phyloP scores from a whole-genome alignment of 2,888 invertebrate genomes.

The Melanchra persicariae region DNA sequence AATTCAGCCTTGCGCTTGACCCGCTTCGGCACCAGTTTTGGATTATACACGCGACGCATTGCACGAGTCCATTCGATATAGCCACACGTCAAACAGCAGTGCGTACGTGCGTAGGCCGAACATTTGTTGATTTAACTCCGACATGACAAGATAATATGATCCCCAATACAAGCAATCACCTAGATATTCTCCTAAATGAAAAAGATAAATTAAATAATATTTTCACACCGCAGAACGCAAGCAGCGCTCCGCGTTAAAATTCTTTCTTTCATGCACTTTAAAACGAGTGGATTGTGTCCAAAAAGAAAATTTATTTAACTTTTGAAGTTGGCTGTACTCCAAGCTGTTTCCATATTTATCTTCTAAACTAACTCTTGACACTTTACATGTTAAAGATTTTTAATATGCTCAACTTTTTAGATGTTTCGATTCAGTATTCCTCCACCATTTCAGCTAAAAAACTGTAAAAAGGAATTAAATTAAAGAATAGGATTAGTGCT shows the following conservation, averaged over 20 bases:
- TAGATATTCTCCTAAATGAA: slow-evolving; percentile 7
- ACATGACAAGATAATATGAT: slow-evolving; percentile 29
- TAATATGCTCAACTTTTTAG: slow-evolving; percentile 38
- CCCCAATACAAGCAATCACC: slow-evolving; percentile 8
- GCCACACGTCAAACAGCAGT: slow-evolving; percentile 38
- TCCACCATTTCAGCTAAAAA: not conserved
- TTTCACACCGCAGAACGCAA: not conserved
- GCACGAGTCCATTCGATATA: slow-evolving; percentile 28
- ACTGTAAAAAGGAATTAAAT: slow-evolving; percentile 15
- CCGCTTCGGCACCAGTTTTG: slow-evolving; percentile 62
- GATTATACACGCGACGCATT: slow-evolving; percentile 40
- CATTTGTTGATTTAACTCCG: slow-evolving; percentile 29
- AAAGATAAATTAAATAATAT: slow-evolving; percentile 13
- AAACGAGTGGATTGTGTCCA: slow-evolving; percentile 67
- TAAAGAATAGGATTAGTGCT: not conserved
- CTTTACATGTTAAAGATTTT: slow-evolving; percentile 47
- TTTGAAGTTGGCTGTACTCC: slow-evolving; percentile 80
- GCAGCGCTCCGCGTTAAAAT: slow-evolving; percentile 34
- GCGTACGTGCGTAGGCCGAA: slow-evolving; percentile 13
- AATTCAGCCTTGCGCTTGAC: slow-evolving; percentile 79
- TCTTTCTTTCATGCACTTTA: slow-evolving; percentile 41
- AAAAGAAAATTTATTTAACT: slow-evolving; percentile 74
- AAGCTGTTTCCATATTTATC: slow-evolving; percentile 81
- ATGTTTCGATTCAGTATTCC: slow-evolving; percentile 23
- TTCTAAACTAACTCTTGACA: slow-evolving; percentile 72